These are phyloP conservation scores for Nicator chloris DNA, from an alignment of 2,113 vertebrate genomes.

Conservation along the genomic window DNA sequence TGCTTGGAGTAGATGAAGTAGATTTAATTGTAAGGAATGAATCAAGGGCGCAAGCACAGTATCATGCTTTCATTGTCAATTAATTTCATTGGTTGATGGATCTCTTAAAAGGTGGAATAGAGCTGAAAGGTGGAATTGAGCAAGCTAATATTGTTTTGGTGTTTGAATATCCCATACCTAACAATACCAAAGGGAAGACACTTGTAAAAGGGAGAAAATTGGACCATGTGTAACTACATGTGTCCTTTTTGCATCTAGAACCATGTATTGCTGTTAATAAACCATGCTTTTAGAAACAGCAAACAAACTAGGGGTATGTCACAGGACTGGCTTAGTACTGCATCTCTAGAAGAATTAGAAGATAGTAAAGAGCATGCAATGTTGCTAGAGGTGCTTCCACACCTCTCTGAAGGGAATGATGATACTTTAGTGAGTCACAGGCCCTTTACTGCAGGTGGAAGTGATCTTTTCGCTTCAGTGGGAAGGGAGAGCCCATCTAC, in stretches of 20 bases:
- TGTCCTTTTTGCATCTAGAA: background rate
- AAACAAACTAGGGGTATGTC: background rate
- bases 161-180: background rate
- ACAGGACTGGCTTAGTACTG: background rate
- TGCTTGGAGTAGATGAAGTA: background rate
- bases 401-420: background rate
- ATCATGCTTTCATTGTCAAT: background rate
- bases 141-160: background rate
- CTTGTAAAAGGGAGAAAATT: background rate
- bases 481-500: background rate
- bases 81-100: background rate
- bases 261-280: background rate
- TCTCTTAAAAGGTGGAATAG: background rate
- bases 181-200: background rate
- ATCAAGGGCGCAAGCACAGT: background rate
- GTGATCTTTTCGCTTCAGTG: background rate
- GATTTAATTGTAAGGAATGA: background rate
- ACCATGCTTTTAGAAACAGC: background rate
- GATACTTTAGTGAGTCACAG: background rate
- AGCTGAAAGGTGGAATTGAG: background rate
- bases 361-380: background rate
- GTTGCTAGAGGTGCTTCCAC: background rate
- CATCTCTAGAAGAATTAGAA: background rate
- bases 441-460: background rate
- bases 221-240: background rate